Base-by-base conservation (phyloP, 1,140 invertebrate genomes). In the Anastatus disparis region DNA sequence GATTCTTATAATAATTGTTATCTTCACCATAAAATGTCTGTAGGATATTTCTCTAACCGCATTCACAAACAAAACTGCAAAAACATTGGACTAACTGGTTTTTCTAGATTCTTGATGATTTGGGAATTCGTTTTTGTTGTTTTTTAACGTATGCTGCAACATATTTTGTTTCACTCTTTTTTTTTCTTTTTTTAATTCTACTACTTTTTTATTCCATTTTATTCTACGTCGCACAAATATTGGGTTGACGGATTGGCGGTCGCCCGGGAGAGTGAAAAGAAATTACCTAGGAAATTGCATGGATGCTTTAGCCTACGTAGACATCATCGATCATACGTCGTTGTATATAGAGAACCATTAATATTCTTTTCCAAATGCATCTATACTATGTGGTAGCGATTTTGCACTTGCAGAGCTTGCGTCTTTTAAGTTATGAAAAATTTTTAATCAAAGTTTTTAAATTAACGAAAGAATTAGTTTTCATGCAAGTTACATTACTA, bases 281-380 rank as follows among this genome's bases (percentile, higher is more conserved):
- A 46, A 13, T 22, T 20, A 22, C 29, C 17, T 1, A 20, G 24
- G 26, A 69, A 56, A 56, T 40, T 62, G 3, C 26, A 31, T 24
- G 55, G 40, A 24, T 22, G 13, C 22, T 31, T 42, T 42, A 31
- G 7, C 53, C n/a, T 48, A 35, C 15, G n/a, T 56, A 22, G 27
- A 46, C 38, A 46, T 63, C 58, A 56, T 70, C 59, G 58, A 70
- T 70, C 56, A 55, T 63, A 12, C 8, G 3, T 35, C 20, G 10
- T 35, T 59, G 13, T 38, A 48, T 40, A 13, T n/a, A 4, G 9
- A 61, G 17, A n/a, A 29, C 48, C 31, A 70, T 63, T 70, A 70
- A 70, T 63, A 70, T 63, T 63, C 59, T 63, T 62, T 46, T 29
- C 6, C 7, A 2, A 55, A 8, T 44, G 31, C 40, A 55, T 44